phyloP scores from a whole-genome alignment of 2,797 vertebrate species.

The Threskiornis aethiopicus region DNA sequence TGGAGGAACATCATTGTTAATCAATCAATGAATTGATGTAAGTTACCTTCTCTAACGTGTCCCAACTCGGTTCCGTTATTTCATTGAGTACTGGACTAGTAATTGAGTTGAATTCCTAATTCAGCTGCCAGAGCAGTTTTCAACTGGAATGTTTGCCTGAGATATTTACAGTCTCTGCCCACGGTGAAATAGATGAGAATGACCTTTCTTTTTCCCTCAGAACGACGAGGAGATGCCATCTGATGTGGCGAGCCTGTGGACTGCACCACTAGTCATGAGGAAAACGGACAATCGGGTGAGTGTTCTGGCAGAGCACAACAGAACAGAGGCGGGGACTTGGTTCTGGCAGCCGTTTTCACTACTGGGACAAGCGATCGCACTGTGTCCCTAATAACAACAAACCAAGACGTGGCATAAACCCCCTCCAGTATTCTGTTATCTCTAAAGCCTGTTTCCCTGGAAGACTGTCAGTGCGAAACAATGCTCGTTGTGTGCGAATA shows the following conservation, averaged over 20 bases:
- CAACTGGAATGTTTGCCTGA: not conserved
- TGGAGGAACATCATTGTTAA: not conserved
- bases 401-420: not conserved
- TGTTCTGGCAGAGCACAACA: not conserved
- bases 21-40: not conserved
- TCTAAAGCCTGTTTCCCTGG: not conserved
- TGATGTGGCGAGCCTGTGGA: slow-evolving; percentile 89
- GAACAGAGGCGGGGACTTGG: not conserved
- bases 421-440: not conserved
- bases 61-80: accelerated
- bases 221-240: slow-evolving; percentile 75
- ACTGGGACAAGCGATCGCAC: accelerated
- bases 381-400: accelerated
- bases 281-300: slow-evolving; percentile 59
- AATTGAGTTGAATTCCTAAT: not conserved
- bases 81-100: not conserved
- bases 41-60: accelerated
- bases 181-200: not conserved
- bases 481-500: accelerated
- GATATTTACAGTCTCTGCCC: not conserved
- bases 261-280: slow-evolving; percentile 86
- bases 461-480: not conserved
- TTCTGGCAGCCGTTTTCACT: not conserved
- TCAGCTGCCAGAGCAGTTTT: too few relatives aligned
- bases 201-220: slow-evolving; percentile 29